phyloP scores from a whole-genome alignment of 2,113 vertebrate genomes.

The Pristiophorus japonicus region DNA sequence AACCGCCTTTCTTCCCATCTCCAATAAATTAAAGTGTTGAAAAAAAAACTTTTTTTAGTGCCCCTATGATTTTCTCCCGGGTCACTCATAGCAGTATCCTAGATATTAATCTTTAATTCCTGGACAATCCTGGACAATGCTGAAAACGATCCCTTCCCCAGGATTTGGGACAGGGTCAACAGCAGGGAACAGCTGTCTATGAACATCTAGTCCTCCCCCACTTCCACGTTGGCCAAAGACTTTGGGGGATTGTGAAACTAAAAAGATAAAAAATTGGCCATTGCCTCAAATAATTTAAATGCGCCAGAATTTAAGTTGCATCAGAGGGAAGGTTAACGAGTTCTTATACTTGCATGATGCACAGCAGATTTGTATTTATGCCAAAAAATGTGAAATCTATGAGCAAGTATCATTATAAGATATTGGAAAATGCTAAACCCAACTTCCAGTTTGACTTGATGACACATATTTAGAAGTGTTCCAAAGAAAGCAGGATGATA shows the following conservation, averaged over 20 bases:
- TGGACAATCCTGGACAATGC: neutral
- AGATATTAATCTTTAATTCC: too few relatives aligned
- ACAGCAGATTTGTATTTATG: neutral
- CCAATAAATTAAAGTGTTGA: too few relatives aligned
- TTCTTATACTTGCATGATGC: neutral
- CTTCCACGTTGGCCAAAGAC: neutral
- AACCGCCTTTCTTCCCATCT: too few relatives aligned
- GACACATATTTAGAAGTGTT: neutral
- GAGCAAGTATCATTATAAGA: neutral
- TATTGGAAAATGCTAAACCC: neutral
- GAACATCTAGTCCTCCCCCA: neutral
- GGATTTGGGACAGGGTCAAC: neutral
- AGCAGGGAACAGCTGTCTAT: neutral
- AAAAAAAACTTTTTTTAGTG: neutral
- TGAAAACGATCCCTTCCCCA: neutral
- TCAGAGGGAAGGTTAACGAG: neutral
- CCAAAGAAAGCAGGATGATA: slow-evolving; percentile 10
- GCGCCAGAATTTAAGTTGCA: too few relatives aligned
- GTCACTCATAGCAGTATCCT: too few relatives aligned
- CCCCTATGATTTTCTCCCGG: neutral
- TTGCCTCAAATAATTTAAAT: neutral
- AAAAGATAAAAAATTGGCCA: neutral
- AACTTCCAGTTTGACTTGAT: neutral
- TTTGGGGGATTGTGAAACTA: neutral
- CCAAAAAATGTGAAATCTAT: neutral